Conservation (phyloP, 2,797 vertebrate genomes). For the Danio kyathit region DNA sequence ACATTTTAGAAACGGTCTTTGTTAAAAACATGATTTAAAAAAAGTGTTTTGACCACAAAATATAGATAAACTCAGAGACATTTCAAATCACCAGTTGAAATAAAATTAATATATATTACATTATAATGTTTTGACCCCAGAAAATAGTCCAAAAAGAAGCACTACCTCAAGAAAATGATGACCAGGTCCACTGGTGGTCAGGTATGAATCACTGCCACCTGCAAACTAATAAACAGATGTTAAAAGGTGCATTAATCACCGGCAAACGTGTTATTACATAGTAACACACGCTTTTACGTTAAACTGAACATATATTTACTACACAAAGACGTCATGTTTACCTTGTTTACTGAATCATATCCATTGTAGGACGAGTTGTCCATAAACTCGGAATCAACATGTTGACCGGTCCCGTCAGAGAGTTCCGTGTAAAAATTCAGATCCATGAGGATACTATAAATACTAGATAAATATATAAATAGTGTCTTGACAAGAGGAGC, state of each 20-base stretch:
- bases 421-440: slow-evolving; percentile 85
- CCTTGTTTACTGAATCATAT: slow-evolving; percentile 82
- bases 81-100: no score
- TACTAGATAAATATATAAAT: background rate
- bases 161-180: slow-evolving; percentile 93
- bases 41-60: no score
- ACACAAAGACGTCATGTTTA: slow-evolving; percentile 44
- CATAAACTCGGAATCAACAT: slow-evolving; percentile 79
- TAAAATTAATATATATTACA: no score
- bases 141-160: slow-evolving; percentile 12
- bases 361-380: slow-evolving; percentile 82
- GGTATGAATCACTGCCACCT: slow-evolving; percentile 88
- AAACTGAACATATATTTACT: background rate
- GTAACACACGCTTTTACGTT: background rate
- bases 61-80: no score
- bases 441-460: slow-evolving; percentile 71
- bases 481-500: background rate
- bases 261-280: background rate
- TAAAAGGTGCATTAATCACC: background rate
- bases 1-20: no score
- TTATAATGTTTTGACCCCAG: no score
- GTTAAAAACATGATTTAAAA: no score
- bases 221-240: slow-evolving; percentile 80
- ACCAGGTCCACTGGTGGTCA: slow-evolving; percentile 87
- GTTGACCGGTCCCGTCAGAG: slow-evolving; percentile 78